Evolutionary conservation across 2,113 vertebrate genomes (phyloP).

Genomic region (Trichomycterus rosablanca): DNA sequence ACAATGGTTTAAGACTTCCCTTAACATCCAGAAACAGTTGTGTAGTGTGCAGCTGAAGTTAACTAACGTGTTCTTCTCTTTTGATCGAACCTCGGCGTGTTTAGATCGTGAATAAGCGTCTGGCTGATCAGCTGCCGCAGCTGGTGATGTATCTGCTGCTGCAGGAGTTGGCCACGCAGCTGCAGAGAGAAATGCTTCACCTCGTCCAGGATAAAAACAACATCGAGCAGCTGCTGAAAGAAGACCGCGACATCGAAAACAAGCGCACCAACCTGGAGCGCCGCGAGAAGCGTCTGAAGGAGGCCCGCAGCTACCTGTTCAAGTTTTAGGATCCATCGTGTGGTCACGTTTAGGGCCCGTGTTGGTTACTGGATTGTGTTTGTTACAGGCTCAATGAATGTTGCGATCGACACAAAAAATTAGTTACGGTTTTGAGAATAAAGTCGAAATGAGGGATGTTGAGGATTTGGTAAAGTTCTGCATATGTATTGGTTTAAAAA

Average conservation of each 20-base stretch:
- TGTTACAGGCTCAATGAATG: too few species aligned
- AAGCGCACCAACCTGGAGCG: conserved; percentile 59
- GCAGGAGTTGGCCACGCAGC: conserved; percentile 52
- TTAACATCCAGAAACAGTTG: too few species aligned
- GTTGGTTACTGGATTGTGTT: too few species aligned
- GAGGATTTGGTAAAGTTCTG: too few species aligned
- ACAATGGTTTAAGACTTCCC: neutral
- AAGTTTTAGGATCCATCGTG: too few species aligned
- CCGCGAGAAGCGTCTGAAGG: conserved; percentile 56
- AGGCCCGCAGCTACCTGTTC: conserved; percentile 62
- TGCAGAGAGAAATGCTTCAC: conserved; percentile 74
- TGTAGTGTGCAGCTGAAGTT: too few species aligned
- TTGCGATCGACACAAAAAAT: too few species aligned
- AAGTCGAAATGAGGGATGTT: too few species aligned
- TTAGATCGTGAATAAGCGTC: conserved; percentile 70
- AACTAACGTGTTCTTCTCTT: neutral
- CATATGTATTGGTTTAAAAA: too few species aligned
- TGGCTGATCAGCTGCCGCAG: conserved; percentile 78
- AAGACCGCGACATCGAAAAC: conserved; percentile 64
- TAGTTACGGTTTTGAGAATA: too few species aligned
- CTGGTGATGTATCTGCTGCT: conserved; percentile 75
- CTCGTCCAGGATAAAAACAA: conserved; percentile 68
- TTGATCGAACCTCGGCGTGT: too few species aligned
- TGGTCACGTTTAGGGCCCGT: too few species aligned
- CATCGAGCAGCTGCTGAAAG: conserved; percentile 61